A percentile compares a stretch with the other conserved stretches of the same genome.
These are phyloP conservation scores for Amblyraja radiata DNA, from an alignment of 2,797 vertebrate species.

Conservation along the genomic window DNA sequence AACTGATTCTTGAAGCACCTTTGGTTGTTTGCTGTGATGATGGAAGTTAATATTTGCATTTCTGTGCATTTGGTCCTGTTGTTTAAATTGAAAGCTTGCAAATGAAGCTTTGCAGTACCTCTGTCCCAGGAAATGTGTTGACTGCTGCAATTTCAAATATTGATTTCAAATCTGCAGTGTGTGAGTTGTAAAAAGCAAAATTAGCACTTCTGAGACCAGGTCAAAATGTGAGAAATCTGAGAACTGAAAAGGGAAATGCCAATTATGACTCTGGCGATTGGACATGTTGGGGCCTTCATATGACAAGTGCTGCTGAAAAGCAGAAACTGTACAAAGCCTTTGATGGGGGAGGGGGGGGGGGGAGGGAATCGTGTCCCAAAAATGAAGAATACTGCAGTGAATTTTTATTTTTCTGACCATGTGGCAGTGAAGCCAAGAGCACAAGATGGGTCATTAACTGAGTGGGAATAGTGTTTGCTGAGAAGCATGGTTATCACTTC, in stretches of 20 bases:
- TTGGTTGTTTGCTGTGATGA: background rate
- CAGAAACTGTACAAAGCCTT: background rate
- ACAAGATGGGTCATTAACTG: no score
- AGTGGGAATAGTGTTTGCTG: no score
- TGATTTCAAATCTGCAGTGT: background rate
- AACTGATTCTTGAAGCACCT: background rate
- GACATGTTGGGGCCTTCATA: background rate
- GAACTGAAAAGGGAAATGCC: background rate
- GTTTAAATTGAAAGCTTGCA: constrained; percentile 13
- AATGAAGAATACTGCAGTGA: no score
- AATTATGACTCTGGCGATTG: background rate
- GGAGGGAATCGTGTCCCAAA: no score
- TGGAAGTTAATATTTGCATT: no score
- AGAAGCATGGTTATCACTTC: background rate
- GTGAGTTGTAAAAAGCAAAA: constrained; percentile 1
- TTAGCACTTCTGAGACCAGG: background rate
- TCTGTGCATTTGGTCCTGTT: background rate
- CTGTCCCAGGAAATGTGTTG: background rate
- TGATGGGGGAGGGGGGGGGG: no score
- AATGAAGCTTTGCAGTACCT: background rate
- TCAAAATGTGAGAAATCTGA: background rate
- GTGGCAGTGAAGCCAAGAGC: no score
- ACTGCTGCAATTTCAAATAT: constrained; percentile 13
- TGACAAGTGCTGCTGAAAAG: background rate
- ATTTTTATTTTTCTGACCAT: no score